phyloP scores from a whole-genome alignment of 2,797 vertebrate species.

The Acestrorhynchus altus region DNA sequence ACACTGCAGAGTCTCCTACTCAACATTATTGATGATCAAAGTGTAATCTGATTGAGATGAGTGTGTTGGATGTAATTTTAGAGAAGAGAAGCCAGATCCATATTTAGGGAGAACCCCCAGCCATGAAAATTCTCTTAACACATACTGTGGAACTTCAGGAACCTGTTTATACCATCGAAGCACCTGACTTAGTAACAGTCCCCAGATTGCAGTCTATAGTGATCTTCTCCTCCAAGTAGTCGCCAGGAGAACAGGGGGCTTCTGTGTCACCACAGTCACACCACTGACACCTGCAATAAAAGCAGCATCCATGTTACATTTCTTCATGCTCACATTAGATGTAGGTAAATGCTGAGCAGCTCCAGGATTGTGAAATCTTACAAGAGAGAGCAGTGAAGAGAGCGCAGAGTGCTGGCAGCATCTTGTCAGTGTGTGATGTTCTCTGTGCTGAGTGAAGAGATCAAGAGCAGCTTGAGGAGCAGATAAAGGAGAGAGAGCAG shows the following conservation, averaged over 20 bases:
- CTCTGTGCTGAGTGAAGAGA: slow-evolving; percentile 39
- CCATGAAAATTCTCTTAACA: background rate
- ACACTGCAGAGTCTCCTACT: slow-evolving; percentile 50
- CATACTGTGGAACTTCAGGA: slow-evolving; percentile 42
- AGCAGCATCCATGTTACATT: slow-evolving; percentile 29
- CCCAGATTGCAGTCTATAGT: slow-evolving; percentile 67
- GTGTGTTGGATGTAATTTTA: slow-evolving; percentile 55
- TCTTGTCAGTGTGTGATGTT: slow-evolving; percentile 10
- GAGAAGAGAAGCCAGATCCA: slow-evolving; percentile 39
- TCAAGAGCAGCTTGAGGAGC: background rate
- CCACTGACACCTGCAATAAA: slow-evolving; percentile 65
- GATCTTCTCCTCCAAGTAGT: slow-evolving; percentile 20
- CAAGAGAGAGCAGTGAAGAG: background rate
- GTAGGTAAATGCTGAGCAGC: background rate
- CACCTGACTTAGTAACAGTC: background rate
- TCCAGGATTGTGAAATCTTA: background rate
- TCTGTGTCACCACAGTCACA: slow-evolving; percentile 68
- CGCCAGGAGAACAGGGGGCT: slow-evolving; percentile 31
- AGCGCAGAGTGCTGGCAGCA: slow-evolving; percentile 1
- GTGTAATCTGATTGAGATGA: slow-evolving; percentile 44
- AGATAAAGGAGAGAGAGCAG: slow-evolving; percentile 25
- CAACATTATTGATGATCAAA: slow-evolving; percentile 59
- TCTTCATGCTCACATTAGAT: background rate
- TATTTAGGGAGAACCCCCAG: rapidly evolving
- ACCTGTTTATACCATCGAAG: slow-evolving; percentile 60